These are phyloP conservation scores for Hirundichthys speculiger DNA, from an alignment of 2,113 vertebrate genomes.

Conservation along the genomic window DNA sequence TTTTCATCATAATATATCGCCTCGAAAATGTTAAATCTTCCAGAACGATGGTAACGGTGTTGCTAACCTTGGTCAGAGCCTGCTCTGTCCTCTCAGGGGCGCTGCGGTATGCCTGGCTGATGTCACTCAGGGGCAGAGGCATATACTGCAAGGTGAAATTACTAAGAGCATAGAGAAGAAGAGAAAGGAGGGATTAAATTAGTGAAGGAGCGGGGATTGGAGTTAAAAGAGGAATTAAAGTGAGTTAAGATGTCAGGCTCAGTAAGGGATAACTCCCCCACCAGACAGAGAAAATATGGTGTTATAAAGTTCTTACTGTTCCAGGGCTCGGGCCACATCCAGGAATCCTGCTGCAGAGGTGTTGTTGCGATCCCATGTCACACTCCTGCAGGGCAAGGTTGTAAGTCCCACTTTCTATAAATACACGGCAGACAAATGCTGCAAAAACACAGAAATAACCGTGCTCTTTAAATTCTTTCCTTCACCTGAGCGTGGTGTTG, in stretches of 20 bases:
- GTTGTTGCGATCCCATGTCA: constrained; percentile 90
- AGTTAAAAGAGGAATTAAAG: constrained; percentile 31
- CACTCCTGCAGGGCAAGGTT: constrained; percentile 79
- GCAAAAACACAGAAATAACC: neutral
- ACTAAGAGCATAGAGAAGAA: constrained; percentile 69
- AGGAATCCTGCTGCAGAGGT: constrained; percentile 88
- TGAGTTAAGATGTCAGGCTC: constrained; percentile 48
- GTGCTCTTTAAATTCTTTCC: neutral
- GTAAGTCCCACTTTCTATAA: constrained; percentile 20
- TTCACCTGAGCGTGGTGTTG: constrained; percentile 77
- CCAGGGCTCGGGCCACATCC: constrained; percentile 87
- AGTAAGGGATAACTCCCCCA: constrained; percentile 58
- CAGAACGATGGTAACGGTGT: neutral
- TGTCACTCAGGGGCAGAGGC: constrained; percentile 91
- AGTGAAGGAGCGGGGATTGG: constrained; percentile 17
- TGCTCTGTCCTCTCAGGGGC: constrained; percentile 89
- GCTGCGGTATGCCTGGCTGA: constrained; percentile 89
- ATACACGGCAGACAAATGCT: no score
- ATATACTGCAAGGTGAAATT: constrained; percentile 93
- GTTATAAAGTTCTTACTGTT: constrained; percentile 83
- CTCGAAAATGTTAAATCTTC: neutral
- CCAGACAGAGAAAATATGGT: constrained; percentile 28
- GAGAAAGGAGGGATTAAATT: constrained; percentile 21
- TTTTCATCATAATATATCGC: no score
- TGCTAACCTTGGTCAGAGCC: constrained; percentile 87